Evolutionary conservation across 2,888 invertebrate species (phyloP).

Genomic region (Lissocephala sabroskyi): DNA sequence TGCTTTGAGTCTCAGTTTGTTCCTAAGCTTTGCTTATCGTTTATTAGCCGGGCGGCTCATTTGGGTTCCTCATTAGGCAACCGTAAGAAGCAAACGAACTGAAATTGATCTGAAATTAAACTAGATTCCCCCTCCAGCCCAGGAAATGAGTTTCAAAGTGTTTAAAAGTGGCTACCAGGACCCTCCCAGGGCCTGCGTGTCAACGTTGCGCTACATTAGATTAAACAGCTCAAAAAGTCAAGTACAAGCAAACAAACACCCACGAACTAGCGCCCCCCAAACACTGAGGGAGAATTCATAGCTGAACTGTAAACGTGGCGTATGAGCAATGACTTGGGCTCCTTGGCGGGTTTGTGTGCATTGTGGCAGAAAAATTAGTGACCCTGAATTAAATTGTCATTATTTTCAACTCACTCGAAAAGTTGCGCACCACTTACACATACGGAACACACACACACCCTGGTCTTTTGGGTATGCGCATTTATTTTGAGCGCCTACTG

Average conservation of each 20-base stretch:
- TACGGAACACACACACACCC: conserved; percentile 9
- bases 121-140: no score
- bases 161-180: conserved; percentile 46
- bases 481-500: conserved; percentile 35
- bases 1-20: no score
- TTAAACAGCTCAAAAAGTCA: conserved; percentile 57
- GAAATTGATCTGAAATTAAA: no score
- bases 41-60: conserved; percentile 40
- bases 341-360: conserved; percentile 36
- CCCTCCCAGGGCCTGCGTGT: conserved; percentile 32
- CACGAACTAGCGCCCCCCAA: neutral
- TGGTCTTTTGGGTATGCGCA: conserved; percentile 8
- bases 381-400: conserved; percentile 68
- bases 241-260: conserved; percentile 15
- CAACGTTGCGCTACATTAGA: conserved; percentile 42
- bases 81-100: no score
- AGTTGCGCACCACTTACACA: conserved; percentile 35
- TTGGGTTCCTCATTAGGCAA: no score
- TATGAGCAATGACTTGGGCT: conserved; percentile 40
- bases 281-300: conserved; percentile 22
- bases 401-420: conserved; percentile 63
- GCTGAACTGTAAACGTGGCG: conserved; percentile 39
- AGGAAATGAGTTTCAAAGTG: conserved; percentile 60
- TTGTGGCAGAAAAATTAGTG: conserved; percentile 65
- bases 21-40: conserved; percentile 24